Evolutionary conservation across 1,140 invertebrate species (phyloP), one percentile per base, ranked within the genome.

Genomic region (Galendromus occidentalis): DNA sequence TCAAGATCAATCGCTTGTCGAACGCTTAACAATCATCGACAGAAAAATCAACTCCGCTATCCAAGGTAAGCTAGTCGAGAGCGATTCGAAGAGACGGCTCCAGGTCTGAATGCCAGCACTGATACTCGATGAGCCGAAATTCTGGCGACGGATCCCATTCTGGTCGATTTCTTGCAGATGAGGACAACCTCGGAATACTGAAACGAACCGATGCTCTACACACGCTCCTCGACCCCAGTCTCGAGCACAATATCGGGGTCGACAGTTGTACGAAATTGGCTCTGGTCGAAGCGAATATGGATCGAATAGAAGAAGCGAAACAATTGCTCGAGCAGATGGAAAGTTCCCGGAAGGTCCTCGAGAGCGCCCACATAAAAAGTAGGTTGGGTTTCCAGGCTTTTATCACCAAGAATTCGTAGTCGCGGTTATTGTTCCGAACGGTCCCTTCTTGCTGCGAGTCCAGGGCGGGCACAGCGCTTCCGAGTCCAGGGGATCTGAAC

Each of bases 361-460:
- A 59, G 20, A 59, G 51, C 22, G 51, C 51, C 14, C 51, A 59
- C 51, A 59, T 59, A 17, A 59, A 59, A 22, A 29, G 51, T 59
- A 59, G 25, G 20, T 59, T 59, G 1, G 51, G 2, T 28, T 59
- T 29, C n/a, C 33, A 20, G 14, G 25, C 22, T 12, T 44, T 18
- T 44, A 44, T 12, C 12, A 44, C 18, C 12, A n/a, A 44, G n/a
- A 44, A 44, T 44, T 44, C 12, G 42, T 44, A 44, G n/a, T 44
- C 42, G 42, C 42, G n/a, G 12, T 18, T 12, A n/a, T 44, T 44
- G n/a, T 44, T 12, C 18, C 42, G 12, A 44, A n/a, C 18, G 42
- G 12, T 44, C 12, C 12, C 42, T 44, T 12, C n/a, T n/a, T n/a
- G n/a, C n/a, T n/a, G n/a, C n/a, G n/a, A n/a, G n/a, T n/a, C n/a